Base-by-base conservation (phyloP, 1,140 invertebrate species). In the Pectinophora gossypiella region DNA sequence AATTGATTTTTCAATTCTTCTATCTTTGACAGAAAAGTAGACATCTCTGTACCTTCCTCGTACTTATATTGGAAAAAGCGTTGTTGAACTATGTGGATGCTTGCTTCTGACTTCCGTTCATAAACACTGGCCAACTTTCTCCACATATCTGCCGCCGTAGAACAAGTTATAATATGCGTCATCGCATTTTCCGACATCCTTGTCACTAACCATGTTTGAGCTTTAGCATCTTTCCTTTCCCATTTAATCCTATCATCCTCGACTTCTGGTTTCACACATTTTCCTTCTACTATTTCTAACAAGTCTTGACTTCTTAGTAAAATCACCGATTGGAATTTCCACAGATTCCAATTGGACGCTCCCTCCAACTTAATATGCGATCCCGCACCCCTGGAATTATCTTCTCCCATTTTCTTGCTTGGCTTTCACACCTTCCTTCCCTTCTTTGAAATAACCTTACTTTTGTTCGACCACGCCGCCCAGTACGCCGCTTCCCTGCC, bases 121-220 rank as follows among this genome's bases (percentile, higher is more conserved):
- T 79, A 80, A 0, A 85, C 58, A 9, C 62, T 55, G 0, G 42
- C 16, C 0, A 84, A 43, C 18, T 66, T 65, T 4, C 52, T 50
- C 74, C 74, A 85, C 77, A 85, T 87, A 47, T 69, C 63, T 6
- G 65, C 64, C 15, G 71, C 57, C 19, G 46, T 63, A 15, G 56
- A 36, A 51, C 72, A 81, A 15, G 70, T 71, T 51, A 81, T 57
- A 2, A 78, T 66, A 46, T 74, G 73, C 27, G 64, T 21, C 59
- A 75, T 68, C 15, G 63, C 64, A 36, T 70, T 27, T 36, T 69
- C 62, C 12, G 54, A 48, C 16, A 77, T 63, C 21, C 66, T 61
- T 5, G 67, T 70, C 0, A 72, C 60, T 1, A 85, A 56, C 10
- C 58, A 52, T 50, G 52, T 47, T 48, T 58, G 60, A 27, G 55